Conservation (phyloP, 2,888 invertebrate species). For the Polyommatus iphigenia region DNA sequence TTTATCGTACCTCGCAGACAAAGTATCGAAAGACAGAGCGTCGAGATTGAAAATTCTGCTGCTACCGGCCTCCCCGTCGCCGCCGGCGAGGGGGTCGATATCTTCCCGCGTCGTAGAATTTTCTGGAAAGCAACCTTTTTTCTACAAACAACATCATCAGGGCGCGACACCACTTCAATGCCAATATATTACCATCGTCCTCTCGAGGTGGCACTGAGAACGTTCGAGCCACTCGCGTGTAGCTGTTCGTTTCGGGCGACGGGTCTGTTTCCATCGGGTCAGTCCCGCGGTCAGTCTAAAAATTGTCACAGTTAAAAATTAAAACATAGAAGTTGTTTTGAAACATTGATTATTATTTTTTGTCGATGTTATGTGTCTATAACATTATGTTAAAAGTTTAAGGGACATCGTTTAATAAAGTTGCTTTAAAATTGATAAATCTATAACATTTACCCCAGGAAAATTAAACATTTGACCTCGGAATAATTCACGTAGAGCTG, state of each 20-base stretch:
- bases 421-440: no score
- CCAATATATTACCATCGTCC: slow-evolving; percentile 38
- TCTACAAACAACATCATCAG: not conserved
- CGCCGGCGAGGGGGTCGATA: slow-evolving; percentile 35
- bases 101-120: slow-evolving; percentile 23
- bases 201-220: slow-evolving; percentile 41
- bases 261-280: slow-evolving; percentile 84
- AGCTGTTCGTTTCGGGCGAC: slow-evolving; percentile 49
- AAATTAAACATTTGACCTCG: no score
- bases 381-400: no score
- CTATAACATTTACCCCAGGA: no score
- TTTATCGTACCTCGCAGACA: slow-evolving; percentile 51
- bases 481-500: no score
- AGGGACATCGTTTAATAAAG: no score
- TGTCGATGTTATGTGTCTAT: no score
- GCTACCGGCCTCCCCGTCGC: slow-evolving; percentile 53
- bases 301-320: slow-evolving; percentile 34
- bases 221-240: slow-evolving; percentile 46
- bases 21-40: slow-evolving; percentile 61
- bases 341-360: no score
- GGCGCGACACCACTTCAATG: not conserved
- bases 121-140: slow-evolving; percentile 15
- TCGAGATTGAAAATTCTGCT: slow-evolving; percentile 63
- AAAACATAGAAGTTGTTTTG: no score
- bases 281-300: slow-evolving; percentile 84